phyloP scores from a whole-genome alignment of 2,113 vertebrate species.

The Lagopus leucura region DNA sequence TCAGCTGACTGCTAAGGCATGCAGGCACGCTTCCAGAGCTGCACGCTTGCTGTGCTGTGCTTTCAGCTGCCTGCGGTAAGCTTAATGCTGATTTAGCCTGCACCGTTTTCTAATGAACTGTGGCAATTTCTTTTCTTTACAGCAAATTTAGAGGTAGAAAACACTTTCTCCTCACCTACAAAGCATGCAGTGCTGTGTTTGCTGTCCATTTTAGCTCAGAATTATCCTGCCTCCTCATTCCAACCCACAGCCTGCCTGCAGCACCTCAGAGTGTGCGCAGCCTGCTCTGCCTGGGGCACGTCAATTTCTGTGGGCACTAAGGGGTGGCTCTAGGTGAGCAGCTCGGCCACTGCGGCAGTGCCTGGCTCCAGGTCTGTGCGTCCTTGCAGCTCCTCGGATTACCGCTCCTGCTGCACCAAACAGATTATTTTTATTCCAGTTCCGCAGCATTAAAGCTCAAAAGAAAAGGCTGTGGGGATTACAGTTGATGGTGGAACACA shows the following conservation, averaged over 20 bases:
- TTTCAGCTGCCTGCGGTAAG: slow-evolving; percentile 7
- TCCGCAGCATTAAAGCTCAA: neutral
- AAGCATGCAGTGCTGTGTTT: slow-evolving; percentile 19
- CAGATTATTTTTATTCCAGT: slow-evolving; percentile 19
- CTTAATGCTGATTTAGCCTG: slow-evolving; percentile 28
- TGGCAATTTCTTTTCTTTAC: slow-evolving; percentile 25
- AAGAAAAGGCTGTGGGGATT: slow-evolving; percentile 11
- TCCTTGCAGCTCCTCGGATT: slow-evolving; percentile 20
- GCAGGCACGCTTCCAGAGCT: neutral
- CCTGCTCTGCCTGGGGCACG: neutral
- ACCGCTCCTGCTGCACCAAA: slow-evolving; percentile 8
- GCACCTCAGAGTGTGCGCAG: neutral
- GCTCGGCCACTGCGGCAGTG: neutral
- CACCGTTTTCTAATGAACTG: neutral
- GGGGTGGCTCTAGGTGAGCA: slow-evolving; percentile 43
- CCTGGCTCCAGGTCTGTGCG: slow-evolving; percentile 23
- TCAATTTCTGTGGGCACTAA: slow-evolving; percentile 17
- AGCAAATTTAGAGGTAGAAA: slow-evolving; percentile 32
- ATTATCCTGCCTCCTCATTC: slow-evolving; percentile 6
- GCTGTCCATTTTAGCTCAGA: neutral
- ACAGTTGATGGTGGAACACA: neutral
- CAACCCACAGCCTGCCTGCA: slow-evolving; percentile 9
- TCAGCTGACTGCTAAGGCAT: neutral
- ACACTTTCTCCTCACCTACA: slow-evolving; percentile 55
- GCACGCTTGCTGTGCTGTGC: neutral